Conservation (phyloP, 2,888 invertebrate species). For the Hydropsyche betteni region DNA sequence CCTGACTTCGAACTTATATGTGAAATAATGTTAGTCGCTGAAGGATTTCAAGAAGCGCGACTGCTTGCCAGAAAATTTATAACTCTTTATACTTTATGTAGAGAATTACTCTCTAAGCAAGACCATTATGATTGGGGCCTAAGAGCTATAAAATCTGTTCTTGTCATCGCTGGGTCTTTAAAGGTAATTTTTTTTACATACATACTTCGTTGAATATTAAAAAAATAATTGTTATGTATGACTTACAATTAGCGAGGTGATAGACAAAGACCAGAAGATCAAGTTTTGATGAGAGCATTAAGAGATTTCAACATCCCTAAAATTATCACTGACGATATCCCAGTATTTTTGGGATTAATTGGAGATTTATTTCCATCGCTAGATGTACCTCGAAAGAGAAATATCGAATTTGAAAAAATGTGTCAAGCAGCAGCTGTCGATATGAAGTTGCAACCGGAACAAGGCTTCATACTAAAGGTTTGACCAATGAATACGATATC, state of each 20-base stretch:
- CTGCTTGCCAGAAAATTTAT: slow-evolving; percentile 92
- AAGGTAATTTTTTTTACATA: slow-evolving; percentile 64
- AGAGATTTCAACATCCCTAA: slow-evolving; percentile 95
- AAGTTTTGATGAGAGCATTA: slow-evolving; percentile 92
- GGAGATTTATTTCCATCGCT: slow-evolving; percentile 92
- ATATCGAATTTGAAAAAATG: slow-evolving; percentile 83
- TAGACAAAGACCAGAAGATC: slow-evolving; percentile 83
- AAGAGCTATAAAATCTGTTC: slow-evolving; percentile 92
- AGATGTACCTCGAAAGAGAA: slow-evolving; percentile 89
- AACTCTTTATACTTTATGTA: slow-evolving; percentile 89
- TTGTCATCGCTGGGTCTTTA: slow-evolving; percentile 92
- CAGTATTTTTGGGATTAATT: slow-evolving; percentile 93
- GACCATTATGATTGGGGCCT: slow-evolving; percentile 98
- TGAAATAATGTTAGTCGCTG: slow-evolving; percentile 96
- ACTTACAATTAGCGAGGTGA: slow-evolving; percentile 69
- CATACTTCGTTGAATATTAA: slow-evolving; percentile 2
- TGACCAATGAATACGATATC: background rate
- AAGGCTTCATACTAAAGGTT: slow-evolving; percentile 85
- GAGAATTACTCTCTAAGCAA: slow-evolving; percentile 90
- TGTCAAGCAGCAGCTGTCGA: slow-evolving; percentile 82
- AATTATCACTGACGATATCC: slow-evolving; percentile 90
- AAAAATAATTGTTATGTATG: slow-evolving; percentile 36
- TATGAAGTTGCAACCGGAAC: slow-evolving; percentile 88
- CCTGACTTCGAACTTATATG: slow-evolving; percentile 96
- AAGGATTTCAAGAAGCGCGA: slow-evolving; percentile 93